phyloP scores from a whole-genome alignment of 2,888 invertebrate species.

The Hypolimnas misippus region DNA sequence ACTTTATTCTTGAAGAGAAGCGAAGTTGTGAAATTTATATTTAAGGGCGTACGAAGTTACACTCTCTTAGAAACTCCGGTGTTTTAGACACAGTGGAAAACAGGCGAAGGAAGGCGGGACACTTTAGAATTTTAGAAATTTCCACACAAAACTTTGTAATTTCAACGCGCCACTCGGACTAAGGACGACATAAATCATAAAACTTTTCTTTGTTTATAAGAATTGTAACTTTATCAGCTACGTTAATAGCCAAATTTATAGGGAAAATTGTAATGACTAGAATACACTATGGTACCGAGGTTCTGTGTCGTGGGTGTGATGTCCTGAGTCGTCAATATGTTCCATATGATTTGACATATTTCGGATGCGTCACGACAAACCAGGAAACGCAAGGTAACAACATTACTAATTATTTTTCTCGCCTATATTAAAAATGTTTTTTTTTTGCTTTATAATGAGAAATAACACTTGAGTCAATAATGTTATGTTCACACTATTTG shows the following conservation, averaged over 20 bases:
- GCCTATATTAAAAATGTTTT: too few relatives aligned
- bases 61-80: slow-evolving; percentile 66
- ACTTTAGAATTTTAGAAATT: slow-evolving; percentile 80
- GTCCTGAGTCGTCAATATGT: too few relatives aligned
- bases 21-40: slow-evolving; percentile 78
- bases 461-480: too few relatives aligned
- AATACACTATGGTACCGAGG: too few relatives aligned
- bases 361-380: too few relatives aligned
- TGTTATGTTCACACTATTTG: too few relatives aligned
- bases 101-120: slow-evolving; percentile 59
- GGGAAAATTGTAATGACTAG: too few relatives aligned
- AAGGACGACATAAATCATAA: slow-evolving; percentile 40
- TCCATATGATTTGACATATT: too few relatives aligned
- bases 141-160: slow-evolving; percentile 72
- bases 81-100: slow-evolving; percentile 60
- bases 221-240: slow-evolving; percentile 15
- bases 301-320: too few relatives aligned
- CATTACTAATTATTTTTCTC: too few relatives aligned
- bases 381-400: too few relatives aligned
- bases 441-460: too few relatives aligned
- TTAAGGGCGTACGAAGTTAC: slow-evolving; percentile 77
- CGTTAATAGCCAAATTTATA: slow-evolving; percentile 5
- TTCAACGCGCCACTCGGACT: slow-evolving; percentile 49
- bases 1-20: slow-evolving; percentile 66
- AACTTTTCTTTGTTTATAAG: slow-evolving; percentile 35